A percentile compares a stretch with the other conserved stretches of the same genome.
Conservation (phyloP, 2,113 vertebrate species). For the Sinocyclocheilus anophthalmus region DNA sequence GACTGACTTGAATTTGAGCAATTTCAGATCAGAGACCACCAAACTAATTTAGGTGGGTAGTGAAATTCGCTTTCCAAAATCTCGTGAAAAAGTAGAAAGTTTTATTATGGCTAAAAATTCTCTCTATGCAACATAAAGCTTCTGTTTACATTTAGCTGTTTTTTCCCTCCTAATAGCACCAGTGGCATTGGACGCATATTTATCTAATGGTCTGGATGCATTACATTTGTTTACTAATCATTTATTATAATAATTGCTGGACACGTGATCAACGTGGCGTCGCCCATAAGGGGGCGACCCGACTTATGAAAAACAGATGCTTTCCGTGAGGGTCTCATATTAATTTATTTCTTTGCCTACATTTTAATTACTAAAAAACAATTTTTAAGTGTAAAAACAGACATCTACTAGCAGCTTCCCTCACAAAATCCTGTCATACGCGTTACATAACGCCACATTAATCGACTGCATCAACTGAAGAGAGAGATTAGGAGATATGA, state of each 20-base stretch:
- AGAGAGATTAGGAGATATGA: neutral
- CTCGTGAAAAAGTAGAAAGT: neutral
- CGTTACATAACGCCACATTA: constrained; percentile 13
- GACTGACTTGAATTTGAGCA: neutral
- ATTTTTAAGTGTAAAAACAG: neutral
- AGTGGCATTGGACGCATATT: neutral
- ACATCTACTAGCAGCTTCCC: neutral
- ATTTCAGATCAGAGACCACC: neutral
- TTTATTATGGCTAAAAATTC: neutral
- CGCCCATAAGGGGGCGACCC: neutral
- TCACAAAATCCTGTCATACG: neutral
- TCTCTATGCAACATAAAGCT: neutral
- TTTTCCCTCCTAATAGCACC: neutral
- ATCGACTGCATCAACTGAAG: constrained; percentile 19
- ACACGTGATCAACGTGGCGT: neutral
- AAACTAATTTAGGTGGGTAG: too few species aligned
- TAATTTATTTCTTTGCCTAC: neutral
- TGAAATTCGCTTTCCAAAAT: neutral
- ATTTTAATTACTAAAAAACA: neutral
- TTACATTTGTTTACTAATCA: neutral
- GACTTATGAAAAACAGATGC: neutral
- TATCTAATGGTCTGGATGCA: neutral
- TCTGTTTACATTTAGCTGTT: neutral
- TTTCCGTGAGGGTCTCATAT: neutral
- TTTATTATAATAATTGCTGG: neutral